A percentile compares a stretch with the other conserved stretches of the same genome.
Conservation (phyloP, 2,888 invertebrate species). For the Allolobophora icterica region DNA sequence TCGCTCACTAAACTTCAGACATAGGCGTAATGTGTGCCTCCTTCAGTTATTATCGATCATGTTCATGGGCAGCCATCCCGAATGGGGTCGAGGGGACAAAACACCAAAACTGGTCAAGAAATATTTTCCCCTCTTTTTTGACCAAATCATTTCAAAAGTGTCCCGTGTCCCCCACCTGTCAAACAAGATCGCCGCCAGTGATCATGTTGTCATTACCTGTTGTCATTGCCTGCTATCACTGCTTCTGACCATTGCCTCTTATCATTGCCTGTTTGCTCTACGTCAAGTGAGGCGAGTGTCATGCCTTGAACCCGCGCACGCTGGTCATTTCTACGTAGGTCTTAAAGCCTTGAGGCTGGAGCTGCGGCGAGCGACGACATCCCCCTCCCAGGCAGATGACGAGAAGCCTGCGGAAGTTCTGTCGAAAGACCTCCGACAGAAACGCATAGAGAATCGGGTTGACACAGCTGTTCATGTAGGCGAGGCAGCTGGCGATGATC, state of each 20-base stretch:
- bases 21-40: not conserved
- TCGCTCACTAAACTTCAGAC: not conserved
- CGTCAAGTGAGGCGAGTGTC: not conserved
- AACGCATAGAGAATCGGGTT: conserved; percentile 94
- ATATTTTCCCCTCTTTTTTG: too few relatives aligned
- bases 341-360: not conserved
- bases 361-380: not conserved
- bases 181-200: too few relatives aligned
- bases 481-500: conserved; percentile 67
- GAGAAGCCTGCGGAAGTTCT: conserved; percentile 75
- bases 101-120: too few relatives aligned
- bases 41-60: not conserved
- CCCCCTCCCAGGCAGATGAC: conserved; percentile 70
- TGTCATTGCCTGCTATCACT: not conserved
- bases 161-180: too few relatives aligned
- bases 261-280: not conserved
- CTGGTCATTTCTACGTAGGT: not conserved
- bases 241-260: not conserved
- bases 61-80: too few relatives aligned
- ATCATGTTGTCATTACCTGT: not conserved
- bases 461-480: conserved; percentile 92
- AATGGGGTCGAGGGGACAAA: too few relatives aligned
- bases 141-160: too few relatives aligned
- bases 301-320: not conserved
- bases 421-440: conserved; percentile 89